phyloP scores from a whole-genome alignment of 2,888 invertebrate species.

The Tetropium fuscum region DNA sequence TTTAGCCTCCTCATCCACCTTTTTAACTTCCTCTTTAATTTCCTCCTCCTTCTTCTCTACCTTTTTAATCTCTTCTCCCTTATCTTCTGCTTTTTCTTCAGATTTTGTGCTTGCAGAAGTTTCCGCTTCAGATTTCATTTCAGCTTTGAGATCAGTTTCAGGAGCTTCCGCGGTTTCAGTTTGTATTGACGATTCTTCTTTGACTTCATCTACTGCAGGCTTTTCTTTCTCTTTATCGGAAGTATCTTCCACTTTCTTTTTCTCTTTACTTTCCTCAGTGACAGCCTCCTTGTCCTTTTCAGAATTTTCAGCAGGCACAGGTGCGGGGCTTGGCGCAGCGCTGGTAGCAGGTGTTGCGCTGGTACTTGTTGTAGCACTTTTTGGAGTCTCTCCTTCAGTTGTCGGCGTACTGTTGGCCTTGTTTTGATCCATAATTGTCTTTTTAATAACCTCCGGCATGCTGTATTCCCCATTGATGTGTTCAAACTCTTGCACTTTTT shows the following conservation, averaged over 20 bases:
- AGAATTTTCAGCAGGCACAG: constrained; percentile 62
- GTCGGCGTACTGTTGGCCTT: constrained; percentile 62
- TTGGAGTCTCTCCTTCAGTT: constrained; percentile 64
- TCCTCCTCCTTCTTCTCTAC: constrained; percentile 61
- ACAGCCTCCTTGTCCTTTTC: constrained; percentile 59
- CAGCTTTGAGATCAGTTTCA: constrained; percentile 67
- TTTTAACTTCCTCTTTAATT: constrained; percentile 65
- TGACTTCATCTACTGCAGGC: constrained; percentile 37
- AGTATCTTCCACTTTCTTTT: constrained; percentile 25
- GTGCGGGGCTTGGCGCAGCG: constrained; percentile 81
- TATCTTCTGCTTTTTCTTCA: constrained; percentile 49
- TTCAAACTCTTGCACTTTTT: constrained; percentile 99
- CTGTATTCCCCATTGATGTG: constrained; percentile 98
- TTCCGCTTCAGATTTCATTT: constrained; percentile 51
- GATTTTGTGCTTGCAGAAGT: constrained; percentile 38
- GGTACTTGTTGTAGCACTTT: constrained; percentile 71
- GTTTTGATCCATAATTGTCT: constrained; percentile 80
- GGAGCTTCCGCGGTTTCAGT: constrained; percentile 50
- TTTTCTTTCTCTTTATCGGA: constrained; percentile 32
- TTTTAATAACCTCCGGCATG: constrained; percentile 92
- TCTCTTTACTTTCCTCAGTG: constrained; percentile 37
- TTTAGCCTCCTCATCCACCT: constrained; percentile 66
- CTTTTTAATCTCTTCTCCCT: constrained; percentile 63
- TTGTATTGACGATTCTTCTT: constrained; percentile 9
- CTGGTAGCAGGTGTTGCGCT: constrained; percentile 76